Evolutionary conservation across 2,888 invertebrate genomes (phyloP).

Genomic region (Yponomeuta evonymella): DNA sequence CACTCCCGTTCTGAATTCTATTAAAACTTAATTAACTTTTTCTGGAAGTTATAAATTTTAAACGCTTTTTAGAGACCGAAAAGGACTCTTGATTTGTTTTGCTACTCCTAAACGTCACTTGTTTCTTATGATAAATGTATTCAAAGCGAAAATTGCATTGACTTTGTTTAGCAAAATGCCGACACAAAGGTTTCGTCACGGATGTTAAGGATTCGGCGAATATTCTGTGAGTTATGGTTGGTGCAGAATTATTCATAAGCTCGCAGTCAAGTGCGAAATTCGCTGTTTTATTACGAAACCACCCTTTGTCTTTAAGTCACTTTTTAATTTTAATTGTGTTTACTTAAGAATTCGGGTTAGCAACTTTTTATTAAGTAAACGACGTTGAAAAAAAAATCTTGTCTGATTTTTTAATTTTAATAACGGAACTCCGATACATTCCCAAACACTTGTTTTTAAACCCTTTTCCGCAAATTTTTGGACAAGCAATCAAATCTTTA

Average conservation of each 20-base stretch:
- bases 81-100: slow-evolving; percentile 70
- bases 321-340: neutral
- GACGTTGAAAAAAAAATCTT: neutral
- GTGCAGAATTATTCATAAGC: slow-evolving; percentile 14
- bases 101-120: slow-evolving; percentile 74
- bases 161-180: slow-evolving; percentile 37
- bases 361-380: neutral
- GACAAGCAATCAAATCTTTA: too few relatives aligned
- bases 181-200: slow-evolving; percentile 41
- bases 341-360: neutral
- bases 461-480: too few relatives aligned
- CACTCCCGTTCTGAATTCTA: slow-evolving; percentile 73
- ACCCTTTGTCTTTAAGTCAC: neutral
- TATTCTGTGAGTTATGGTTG: slow-evolving; percentile 9
- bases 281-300: neutral
- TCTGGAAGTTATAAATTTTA: slow-evolving; percentile 61
- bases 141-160: slow-evolving; percentile 62
- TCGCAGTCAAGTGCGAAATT: slow-evolving; percentile 13
- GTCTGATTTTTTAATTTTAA: neutral
- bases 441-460: too few relatives aligned
- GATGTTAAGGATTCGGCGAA: slow-evolving; percentile 1
- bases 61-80: slow-evolving; percentile 55
- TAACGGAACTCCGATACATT: too few relatives aligned
- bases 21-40: slow-evolving; percentile 77
- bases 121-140: slow-evolving; percentile 67